Base-by-base conservation (phyloP, 2,888 invertebrate species). In the Phortica okadai region DNA sequence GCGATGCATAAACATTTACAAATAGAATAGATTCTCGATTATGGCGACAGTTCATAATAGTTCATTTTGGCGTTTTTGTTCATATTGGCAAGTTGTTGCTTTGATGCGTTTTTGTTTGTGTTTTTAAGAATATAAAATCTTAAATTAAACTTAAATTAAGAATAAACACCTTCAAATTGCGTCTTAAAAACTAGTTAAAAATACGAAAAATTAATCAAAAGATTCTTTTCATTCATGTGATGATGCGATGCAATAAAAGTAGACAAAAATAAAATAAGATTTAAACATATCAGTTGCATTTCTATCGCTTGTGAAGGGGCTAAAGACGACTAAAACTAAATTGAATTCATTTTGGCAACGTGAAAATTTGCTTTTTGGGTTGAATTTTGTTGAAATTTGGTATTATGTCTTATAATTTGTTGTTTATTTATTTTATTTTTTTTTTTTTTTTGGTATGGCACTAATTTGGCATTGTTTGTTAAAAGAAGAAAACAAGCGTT, bases 391-490 rank as follows among this genome's bases (percentile, higher is more conserved):
- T 33, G 33, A 33, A 54, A 59, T 21, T 2, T 59, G 21, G 59
- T 41, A 11, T 64, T 16, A 21, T 64, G 14, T 50, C 7, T 50
- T 6, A 42, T 44, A 45, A 45, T 16, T 45, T 67, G 6, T 11
- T n/a, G n/a, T 16, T 21, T 42, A 67, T 66, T 66, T 42, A n/a
- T 7, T 73, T 73, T 5, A 11, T 8, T 72, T 66, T 16, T 14
- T 16, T 70, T 56, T 74, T 87, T 6, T 70, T 77, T 77, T 89
- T 87, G 88, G 88, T 82, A 88, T 88, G 89, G 89, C 88, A 89
- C 87, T 77, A 81, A 82, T 86, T 88, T 89, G 87, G 88, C 84
- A 81, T 87, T 84, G 75, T 45, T 76, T 33, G 73, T 73, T 74
- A 74, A 67, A 50, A 73, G 78, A 80, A 86, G 83, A 84, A 83